Conservation (phyloP, 2,888 invertebrate genomes). For the Trichogramma evanescens region DNA sequence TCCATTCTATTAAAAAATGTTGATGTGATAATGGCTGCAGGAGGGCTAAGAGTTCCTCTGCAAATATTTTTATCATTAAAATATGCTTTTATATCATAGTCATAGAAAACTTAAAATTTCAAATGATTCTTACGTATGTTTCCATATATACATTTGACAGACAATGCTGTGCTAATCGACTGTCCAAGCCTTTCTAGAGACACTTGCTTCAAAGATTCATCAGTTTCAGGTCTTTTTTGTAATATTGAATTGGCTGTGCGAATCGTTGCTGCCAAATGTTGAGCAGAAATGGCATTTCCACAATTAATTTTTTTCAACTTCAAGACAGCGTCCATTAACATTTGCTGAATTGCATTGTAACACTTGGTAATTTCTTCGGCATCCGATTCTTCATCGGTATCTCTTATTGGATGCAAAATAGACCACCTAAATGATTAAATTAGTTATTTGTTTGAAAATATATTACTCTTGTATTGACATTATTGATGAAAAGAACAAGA, state of each 20-base stretch:
- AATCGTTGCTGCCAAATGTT: constrained; percentile 41
- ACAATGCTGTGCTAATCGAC: constrained; percentile 72
- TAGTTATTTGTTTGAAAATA: background rate
- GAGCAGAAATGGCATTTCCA: constrained; percentile 44
- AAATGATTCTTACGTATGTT: constrained; percentile 56
- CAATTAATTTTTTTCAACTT: constrained; percentile 38
- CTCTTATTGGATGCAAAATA: constrained; percentile 38
- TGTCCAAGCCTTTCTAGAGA: constrained; percentile 73
- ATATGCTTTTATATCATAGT: background rate
- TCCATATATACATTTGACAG: constrained; percentile 72
- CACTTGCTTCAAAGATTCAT: constrained; percentile 29
- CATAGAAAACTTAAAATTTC: constrained; percentile 29
- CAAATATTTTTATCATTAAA: constrained; percentile 21
- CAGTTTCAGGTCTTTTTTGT: constrained; percentile 28
- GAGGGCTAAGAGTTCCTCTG: constrained; percentile 41
- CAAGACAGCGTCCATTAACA: constrained; percentile 44
- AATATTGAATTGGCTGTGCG: constrained; percentile 32
- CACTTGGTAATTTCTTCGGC: constrained; percentile 31
- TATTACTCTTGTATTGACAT: background rate
- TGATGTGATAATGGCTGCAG: constrained; percentile 41
- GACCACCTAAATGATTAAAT: constrained; percentile 35
- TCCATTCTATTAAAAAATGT: constrained; percentile 45
- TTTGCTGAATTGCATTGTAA: constrained; percentile 42
- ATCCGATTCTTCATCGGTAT: constrained; percentile 20
- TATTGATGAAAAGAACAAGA: background rate